Percentiles rank a stretch among this genome's conserved stretches.
These are phyloP conservation scores for Hippocampus abdominalis DNA, from an alignment of 2,113 vertebrate species.

Conservation along the genomic window DNA sequence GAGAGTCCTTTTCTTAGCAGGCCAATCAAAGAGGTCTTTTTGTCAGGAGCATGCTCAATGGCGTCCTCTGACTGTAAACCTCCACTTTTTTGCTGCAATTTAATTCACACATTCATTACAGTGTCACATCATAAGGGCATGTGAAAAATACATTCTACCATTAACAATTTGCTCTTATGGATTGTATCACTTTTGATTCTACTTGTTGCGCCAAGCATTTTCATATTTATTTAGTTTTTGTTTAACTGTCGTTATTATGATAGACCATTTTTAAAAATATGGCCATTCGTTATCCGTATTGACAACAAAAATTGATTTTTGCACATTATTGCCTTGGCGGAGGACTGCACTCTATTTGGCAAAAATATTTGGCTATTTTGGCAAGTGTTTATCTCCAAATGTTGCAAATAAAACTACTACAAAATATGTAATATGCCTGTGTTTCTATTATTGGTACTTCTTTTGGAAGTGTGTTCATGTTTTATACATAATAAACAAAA, in stretches of 20 bases:
- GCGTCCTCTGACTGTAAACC: constrained; percentile 3
- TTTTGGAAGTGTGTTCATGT: no score
- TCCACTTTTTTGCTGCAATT: constrained; percentile 11
- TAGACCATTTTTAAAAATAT: no score
- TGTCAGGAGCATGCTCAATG: constrained; percentile 3
- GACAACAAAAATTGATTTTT: neutral
- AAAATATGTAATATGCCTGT: neutral
- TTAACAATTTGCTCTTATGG: neutral
- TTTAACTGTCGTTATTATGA: no score
- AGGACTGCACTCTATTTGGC: neutral
- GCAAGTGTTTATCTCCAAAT: no score
- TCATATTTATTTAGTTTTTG: neutral
- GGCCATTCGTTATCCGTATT: neutral
- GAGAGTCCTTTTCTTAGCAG: neutral
- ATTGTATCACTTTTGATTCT: neutral
- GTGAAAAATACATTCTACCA: neutral
- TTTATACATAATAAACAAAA: no score
- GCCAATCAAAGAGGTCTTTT: constrained; percentile 3
- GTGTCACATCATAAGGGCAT: neutral
- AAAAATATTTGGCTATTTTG: no score
- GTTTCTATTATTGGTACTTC: neutral
- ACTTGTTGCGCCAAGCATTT: neutral
- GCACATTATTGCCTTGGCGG: neutral
- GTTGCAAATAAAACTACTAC: neutral
- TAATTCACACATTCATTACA: constrained; percentile 6